Base-by-base conservation (phyloP, 2,113 vertebrate species). In the Eulacestoma nigropectus region DNA sequence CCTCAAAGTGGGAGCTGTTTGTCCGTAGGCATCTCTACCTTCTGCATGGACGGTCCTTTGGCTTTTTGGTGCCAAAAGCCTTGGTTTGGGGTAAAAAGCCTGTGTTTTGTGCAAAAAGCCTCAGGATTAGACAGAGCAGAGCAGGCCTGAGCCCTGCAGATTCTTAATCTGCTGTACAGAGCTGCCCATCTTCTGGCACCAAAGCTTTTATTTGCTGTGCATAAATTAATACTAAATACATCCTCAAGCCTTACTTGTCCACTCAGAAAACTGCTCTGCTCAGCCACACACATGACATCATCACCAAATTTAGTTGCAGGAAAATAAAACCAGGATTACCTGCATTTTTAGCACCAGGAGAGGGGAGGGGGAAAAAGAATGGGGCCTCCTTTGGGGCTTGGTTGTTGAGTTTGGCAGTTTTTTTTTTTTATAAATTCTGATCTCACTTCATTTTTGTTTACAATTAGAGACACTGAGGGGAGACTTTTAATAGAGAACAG, bases 251-350 rank as follows among this genome's bases (percentile, higher is more conserved):
- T 90, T 32, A 20, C 20, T 86, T 67, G 42, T 62, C 79, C 76
- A 27, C 42, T 80, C 2, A 77, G 87, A 89, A 95, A 95, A 86
- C 87, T 93, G 64, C 76, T 90, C 76, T 82, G 37, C 75, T 93
- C 85, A 70, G 68, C 83, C 75, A 53, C 79, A 60, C 18, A 17
- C 52, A 85, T 96, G 95, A 95, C 84, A 89, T 94, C 96, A 95
- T 13, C 37, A 64, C 30, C 69, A 77, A 68, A 67, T 92, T 96
- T 94, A 95, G 81, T 46, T 37, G 46, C 50, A 52, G 52, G 46
- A 78, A 96, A 92, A 82, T 50, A 85, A 92, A 91, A 76, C 44
- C 72, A 92, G 80, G 78, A 49, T 89, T 81, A 95, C 94, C 95
- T 96, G 92, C 69, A 87, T 57, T 78, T 95, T 96, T 90, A 92